Evolutionary conservation across 2,888 invertebrate genomes (phyloP).

Genomic region (Watsonalla cultraria): DNA sequence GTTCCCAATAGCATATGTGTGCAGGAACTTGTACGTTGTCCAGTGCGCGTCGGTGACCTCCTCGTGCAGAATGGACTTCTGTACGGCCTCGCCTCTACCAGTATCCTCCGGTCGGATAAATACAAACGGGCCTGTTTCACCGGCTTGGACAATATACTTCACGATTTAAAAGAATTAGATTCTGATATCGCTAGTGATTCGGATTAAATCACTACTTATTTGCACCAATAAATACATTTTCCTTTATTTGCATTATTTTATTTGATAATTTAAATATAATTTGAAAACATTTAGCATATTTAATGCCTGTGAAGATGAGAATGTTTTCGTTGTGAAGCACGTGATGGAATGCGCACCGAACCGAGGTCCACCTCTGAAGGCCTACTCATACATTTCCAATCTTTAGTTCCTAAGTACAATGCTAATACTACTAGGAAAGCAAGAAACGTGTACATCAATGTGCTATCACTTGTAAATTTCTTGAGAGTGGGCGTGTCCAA

Average conservation of each 20-base stretch:
- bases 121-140: conserved; percentile 49
- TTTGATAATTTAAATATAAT: not conserved
- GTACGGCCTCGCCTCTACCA: conserved; percentile 53
- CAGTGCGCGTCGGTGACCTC: conserved; percentile 57
- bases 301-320: conserved; percentile 11
- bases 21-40: conserved; percentile 43
- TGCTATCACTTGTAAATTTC: conserved; percentile 6
- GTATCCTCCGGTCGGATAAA: conserved; percentile 29
- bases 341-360: conserved; percentile 30
- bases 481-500: not conserved
- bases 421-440: conserved; percentile 32
- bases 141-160: conserved; percentile 33
- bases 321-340: conserved; percentile 21
- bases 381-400: conserved; percentile 47
- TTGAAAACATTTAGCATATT: not conserved
- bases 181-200: conserved; percentile 12
- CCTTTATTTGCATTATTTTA: too few species aligned
- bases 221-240: too few species aligned
- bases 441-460: conserved; percentile 24
- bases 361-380: conserved; percentile 62
- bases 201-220: not conserved
- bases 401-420: conserved; percentile 37
- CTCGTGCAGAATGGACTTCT: conserved; percentile 45
- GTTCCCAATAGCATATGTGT: conserved; percentile 41
- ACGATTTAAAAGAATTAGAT: conserved; percentile 36